phyloP scores from a whole-genome alignment of 2,797 vertebrate species.

The Protonibea diacanthus region DNA sequence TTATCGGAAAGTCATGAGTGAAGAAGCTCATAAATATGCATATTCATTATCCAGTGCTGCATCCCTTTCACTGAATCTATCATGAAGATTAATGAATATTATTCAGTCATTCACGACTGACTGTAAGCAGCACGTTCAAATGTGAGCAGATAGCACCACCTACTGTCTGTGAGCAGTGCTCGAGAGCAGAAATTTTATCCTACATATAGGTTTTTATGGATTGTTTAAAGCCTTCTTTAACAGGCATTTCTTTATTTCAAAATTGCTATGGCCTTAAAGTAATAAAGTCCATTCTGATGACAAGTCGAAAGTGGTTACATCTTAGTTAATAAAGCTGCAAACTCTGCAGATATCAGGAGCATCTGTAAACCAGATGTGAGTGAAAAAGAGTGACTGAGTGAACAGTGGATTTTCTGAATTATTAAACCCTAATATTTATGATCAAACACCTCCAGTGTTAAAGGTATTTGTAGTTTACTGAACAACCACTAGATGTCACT shows the following conservation, averaged over 20 bases:
- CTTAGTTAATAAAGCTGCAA: background rate
- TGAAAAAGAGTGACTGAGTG: background rate
- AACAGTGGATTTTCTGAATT: background rate
- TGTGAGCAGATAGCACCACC: conserved; percentile 64
- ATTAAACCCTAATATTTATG: background rate
- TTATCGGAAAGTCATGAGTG: conserved; percentile 74
- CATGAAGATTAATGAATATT: conserved; percentile 77
- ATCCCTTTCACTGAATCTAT: conserved; percentile 73
- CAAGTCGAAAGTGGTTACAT: background rate
- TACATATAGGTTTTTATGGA: background rate
- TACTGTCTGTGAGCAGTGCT: conserved; percentile 33
- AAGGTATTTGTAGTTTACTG: background rate
- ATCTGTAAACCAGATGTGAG: background rate
- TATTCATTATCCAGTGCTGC: conserved; percentile 73
- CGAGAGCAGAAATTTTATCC: background rate
- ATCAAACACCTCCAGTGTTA: background rate
- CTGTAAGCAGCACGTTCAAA: conserved; percentile 26
- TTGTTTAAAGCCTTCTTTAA: background rate
- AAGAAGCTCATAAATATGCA: conserved; percentile 77
- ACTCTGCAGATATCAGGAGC: background rate
- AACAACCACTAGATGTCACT: conserved; percentile 73
- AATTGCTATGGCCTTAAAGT: background rate
- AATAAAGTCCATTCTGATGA: background rate
- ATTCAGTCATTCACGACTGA: conserved; percentile 70
- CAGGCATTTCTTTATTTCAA: background rate